Evolutionary conservation across 1,140 invertebrate genomes (phyloP).

Genomic region (Bombus soroeensis): DNA sequence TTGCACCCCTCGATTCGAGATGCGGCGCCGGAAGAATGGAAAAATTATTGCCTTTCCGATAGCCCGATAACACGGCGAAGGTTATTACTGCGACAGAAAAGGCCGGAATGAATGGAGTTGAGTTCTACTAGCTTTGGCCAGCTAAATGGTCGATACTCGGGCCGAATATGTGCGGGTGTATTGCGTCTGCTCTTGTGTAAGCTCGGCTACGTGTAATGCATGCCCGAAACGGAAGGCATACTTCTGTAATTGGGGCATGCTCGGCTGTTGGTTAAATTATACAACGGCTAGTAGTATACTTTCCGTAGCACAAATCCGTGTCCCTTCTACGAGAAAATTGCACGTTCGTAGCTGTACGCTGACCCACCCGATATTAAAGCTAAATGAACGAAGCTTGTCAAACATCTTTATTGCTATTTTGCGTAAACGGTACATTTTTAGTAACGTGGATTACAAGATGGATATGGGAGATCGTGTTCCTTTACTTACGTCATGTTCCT

Average conservation of each 20-base stretch:
- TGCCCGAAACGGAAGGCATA: constrained; percentile 42
- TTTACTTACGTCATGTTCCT: no score
- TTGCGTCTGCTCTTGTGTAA: not conserved
- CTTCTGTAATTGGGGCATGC: constrained; percentile 49
- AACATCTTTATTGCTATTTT: not conserved
- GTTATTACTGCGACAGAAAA: constrained; percentile 36
- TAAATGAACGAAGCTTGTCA: not conserved
- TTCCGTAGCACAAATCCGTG: not conserved
- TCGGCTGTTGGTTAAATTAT: constrained; percentile 36
- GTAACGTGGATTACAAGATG: no score
- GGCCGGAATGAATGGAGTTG: constrained; percentile 10
- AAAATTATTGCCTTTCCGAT: constrained; percentile 45
- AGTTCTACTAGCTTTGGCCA: not conserved
- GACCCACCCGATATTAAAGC: not conserved
- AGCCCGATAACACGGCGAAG: constrained; percentile 24
- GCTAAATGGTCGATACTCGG: constrained; percentile 27
- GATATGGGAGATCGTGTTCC: no score
- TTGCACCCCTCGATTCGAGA: constrained; percentile 3
- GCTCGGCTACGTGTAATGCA: constrained; percentile 45
- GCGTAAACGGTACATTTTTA: not conserved
- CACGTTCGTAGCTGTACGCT: not conserved
- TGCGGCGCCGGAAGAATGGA: constrained; percentile 24
- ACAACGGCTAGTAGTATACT: constrained; percentile 23
- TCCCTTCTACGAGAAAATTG: not conserved
- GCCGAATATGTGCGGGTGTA: no score